phyloP scores from a whole-genome alignment of 35 echinoderm and acorn worm genomes.

The Stichopus chloronotus region DNA sequence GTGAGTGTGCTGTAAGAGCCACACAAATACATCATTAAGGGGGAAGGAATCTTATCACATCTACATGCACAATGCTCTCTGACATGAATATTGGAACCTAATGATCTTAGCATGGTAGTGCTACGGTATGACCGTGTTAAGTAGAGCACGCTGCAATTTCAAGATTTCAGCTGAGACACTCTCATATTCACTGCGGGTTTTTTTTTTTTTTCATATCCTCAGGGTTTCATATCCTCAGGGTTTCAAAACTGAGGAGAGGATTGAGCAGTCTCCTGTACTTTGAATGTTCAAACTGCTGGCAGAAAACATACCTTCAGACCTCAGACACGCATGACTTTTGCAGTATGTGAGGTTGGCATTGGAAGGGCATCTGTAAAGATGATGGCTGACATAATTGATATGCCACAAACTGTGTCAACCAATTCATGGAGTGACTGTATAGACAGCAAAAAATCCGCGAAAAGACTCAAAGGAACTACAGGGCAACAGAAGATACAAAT shows the following conservation, averaged over 20 bases:
- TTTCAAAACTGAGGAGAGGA: background rate
- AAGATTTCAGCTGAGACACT: too few species aligned
- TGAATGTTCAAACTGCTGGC: conserved; percentile 14
- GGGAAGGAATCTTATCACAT: too few species aligned
- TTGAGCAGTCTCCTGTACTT: background rate
- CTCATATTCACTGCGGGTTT: too few species aligned
- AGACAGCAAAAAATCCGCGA: background rate
- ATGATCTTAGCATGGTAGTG: too few species aligned
- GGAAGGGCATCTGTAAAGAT: background rate
- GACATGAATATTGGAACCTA: too few species aligned
- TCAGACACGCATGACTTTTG: conserved; percentile 21
- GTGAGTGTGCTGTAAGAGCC: too few species aligned
- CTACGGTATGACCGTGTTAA: too few species aligned
- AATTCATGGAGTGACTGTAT: background rate
- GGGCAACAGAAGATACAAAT: conserved; percentile 18
- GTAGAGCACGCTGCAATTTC: too few species aligned
- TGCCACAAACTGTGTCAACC: conserved; percentile 22
- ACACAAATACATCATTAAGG: too few species aligned
- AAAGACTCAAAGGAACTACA: background rate
- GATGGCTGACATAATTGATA: conserved; percentile 29
- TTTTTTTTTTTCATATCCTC: background rate
- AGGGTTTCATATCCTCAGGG: background rate
- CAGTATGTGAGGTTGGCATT: background rate
- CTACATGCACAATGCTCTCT: too few species aligned
- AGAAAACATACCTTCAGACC: conserved; percentile 33